These are phyloP conservation scores for Antigone vipio DNA, from an alignment of 2,113 vertebrate species.

Conservation along the genomic window DNA sequence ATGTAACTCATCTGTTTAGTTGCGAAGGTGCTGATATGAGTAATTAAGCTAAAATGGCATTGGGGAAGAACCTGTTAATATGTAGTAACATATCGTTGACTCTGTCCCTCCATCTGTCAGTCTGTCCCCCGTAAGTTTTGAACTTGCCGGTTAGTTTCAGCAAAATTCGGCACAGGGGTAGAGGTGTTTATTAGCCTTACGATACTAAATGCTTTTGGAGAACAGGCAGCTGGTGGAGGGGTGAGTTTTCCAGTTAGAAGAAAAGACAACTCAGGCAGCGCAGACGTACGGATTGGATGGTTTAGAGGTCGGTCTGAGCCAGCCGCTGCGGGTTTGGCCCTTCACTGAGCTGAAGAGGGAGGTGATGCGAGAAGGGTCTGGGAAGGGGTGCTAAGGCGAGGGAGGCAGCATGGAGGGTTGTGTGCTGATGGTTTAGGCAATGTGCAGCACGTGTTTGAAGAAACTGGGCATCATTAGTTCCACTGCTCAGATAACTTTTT, in stretches of 20 bases:
- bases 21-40: conserved; percentile 39
- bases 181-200: neutral
- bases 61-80: conserved; percentile 16
- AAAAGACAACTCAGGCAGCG: neutral
- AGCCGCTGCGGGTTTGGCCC: neutral
- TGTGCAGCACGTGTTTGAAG: neutral
- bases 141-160: neutral
- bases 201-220: neutral
- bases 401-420: neutral
- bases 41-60: conserved; percentile 35
- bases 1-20: conserved; percentile 29
- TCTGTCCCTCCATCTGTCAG: neutral
- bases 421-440: neutral
- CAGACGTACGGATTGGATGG: fast-evolving
- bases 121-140: neutral
- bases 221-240: neutral
- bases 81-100: neutral
- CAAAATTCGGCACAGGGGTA: neutral
- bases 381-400: neutral
- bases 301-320: neutral
- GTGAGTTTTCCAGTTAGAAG: neutral
- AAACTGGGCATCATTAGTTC: neutral
- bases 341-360: neutral
- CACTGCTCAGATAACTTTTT: neutral
- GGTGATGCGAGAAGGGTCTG: neutral